Evolutionary conservation across 2,888 invertebrate species (phyloP).

Genomic region (Tanypteryx hageni): DNA sequence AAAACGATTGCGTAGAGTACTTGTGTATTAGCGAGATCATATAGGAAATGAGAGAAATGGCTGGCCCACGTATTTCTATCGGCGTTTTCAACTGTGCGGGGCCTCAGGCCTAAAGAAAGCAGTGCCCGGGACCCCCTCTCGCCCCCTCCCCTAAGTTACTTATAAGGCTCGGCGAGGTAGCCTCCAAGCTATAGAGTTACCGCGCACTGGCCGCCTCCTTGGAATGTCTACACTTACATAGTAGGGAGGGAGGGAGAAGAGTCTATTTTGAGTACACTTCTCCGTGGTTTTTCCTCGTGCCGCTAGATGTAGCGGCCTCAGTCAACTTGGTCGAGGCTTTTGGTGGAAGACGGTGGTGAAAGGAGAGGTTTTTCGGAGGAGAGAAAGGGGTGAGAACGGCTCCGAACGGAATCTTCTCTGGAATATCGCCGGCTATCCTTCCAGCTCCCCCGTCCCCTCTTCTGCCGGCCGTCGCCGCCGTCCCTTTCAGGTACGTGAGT

Average conservation of each 20-base stretch:
- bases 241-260: slow-evolving; percentile 33
- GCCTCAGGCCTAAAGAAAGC: slow-evolving; percentile 66
- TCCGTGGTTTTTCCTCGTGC: slow-evolving; percentile 41
- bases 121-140: slow-evolving; percentile 61
- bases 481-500: slow-evolving; percentile 47
- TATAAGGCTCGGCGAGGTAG: slow-evolving; percentile 66
- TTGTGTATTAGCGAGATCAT: background rate
- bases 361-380: background rate
- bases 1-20: too few species aligned
- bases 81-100: slow-evolving; percentile 60
- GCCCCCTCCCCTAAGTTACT: slow-evolving; percentile 66
- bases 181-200: slow-evolving; percentile 62
- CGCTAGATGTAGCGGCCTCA: slow-evolving; percentile 63
- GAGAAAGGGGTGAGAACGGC: background rate
- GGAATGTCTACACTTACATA: slow-evolving; percentile 62
- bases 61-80: slow-evolving; percentile 40
- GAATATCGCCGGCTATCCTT: background rate
- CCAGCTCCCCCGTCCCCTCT: background rate
- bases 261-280: slow-evolving; percentile 54
- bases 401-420: background rate
- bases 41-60: slow-evolving; percentile 36
- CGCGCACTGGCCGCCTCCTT: slow-evolving; percentile 54
- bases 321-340: slow-evolving; percentile 46
- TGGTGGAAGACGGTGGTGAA: background rate
- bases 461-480: background rate